These are phyloP conservation scores for Chaetorhynchus papuensis DNA, from an alignment of 2,113 vertebrate genomes.

Conservation along the genomic window DNA sequence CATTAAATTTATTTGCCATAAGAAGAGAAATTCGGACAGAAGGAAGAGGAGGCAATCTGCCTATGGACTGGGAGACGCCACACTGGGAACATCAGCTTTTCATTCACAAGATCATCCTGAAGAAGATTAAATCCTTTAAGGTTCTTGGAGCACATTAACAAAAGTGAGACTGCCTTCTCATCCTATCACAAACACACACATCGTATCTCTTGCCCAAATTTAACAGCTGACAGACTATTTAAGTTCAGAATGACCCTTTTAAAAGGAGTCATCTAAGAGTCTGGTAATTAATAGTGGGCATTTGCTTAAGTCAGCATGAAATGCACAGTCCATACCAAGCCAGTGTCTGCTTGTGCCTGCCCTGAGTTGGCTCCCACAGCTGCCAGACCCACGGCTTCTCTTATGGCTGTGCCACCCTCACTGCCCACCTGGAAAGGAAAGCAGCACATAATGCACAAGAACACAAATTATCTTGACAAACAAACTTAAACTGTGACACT, in stretches of 20 bases:
- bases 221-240: neutral
- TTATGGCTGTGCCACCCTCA: neutral
- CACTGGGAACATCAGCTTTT: neutral
- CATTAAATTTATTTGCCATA: neutral
- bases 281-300: neutral
- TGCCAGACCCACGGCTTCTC: neutral
- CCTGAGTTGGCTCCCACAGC: neutral
- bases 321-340: neutral
- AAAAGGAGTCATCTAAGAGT: neutral
- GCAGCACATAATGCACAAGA: accelerated
- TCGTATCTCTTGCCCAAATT: neutral
- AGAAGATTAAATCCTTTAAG: neutral
- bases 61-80: neutral
- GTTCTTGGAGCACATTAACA: neutral
- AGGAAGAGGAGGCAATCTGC: neutral
- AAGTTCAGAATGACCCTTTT: neutral
- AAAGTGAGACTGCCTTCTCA: neutral
- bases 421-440: neutral
- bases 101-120: neutral
- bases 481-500: neutral
- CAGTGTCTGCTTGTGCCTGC: neutral
- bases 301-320: neutral
- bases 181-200: neutral
- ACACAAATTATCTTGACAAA: neutral
- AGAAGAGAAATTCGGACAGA: neutral